Conservation (phyloP, 2,113 vertebrate genomes). For the Vulpes lagopus region DNA sequence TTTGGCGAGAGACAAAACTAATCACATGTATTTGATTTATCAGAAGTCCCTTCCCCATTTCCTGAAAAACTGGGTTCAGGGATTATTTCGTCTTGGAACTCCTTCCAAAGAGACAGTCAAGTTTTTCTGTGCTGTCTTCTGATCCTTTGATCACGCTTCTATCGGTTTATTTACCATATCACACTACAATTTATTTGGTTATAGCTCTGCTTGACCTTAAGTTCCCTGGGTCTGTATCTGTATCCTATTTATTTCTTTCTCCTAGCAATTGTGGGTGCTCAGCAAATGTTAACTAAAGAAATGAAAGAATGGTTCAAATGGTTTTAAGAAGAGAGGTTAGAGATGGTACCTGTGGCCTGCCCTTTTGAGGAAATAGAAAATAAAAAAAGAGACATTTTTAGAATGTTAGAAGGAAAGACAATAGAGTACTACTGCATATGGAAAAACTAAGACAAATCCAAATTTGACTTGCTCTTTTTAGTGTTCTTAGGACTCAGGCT, state of each 20-base stretch:
- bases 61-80: not conserved
- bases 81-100: not conserved
- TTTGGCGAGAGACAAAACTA: not conserved
- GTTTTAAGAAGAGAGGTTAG: not conserved
- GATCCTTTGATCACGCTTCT: not conserved
- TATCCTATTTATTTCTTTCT: not conserved
- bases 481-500: not conserved
- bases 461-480: not conserved
- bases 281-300: not conserved
- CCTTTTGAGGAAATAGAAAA: constrained; percentile 11
- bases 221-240: not conserved
- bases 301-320: not conserved
- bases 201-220: not conserved
- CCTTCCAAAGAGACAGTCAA: not conserved
- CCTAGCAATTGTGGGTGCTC: not conserved
- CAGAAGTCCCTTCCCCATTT: not conserved
- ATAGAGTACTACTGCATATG: not conserved
- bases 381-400: not conserved
- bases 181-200: not conserved
- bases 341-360: not conserved
- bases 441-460: not conserved
- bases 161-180: not conserved
- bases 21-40: not conserved
- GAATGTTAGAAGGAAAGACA: not conserved
- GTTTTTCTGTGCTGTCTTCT: not conserved